Base-by-base conservation (phyloP, 2,113 vertebrate species). In the Vidua macroura region DNA sequence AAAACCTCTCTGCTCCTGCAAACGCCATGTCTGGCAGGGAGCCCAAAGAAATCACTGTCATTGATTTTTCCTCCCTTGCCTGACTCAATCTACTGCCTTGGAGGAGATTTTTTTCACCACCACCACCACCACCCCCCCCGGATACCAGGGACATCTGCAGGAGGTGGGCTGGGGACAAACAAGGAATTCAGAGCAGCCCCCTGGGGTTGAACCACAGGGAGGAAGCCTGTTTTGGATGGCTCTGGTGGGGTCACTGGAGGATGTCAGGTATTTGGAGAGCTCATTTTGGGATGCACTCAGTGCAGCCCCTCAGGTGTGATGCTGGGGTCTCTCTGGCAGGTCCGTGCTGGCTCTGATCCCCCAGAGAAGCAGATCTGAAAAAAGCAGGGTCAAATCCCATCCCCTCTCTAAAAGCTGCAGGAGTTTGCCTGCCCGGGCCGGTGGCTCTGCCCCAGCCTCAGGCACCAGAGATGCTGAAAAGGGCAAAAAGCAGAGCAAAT, bases 251-350 rank as follows among this genome's bases (percentile, higher is more conserved):
- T 83, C 1, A 0, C 69, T 56, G 70, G 69, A 30, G 56, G 21
- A 39, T 86, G 30, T 3, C 1, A 2, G 6, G 27, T 23, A 5
- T 46, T 69, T 60, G 23, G 30, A 74, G 63, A 69, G 79, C 55
- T 88, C 8, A 0, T 73, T 69, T 66, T 18, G 75, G 63, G 59
- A 8, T 43, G 75, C 3, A 2, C 55, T 35, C 4, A 1, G 28
- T n/a, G 37, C 1, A 0, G 21, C 25, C 2, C 9, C 8, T 44
- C 2, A 3, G 27, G 7, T 0, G 2, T 23, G 44, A 24, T 56
- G 35, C 86, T 78, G 60, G 17, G 51, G 37, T 44, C 41, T 76
- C 43, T 44, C 56, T 1, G 5, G 51, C 4, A 30, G 24, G 7
- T 44, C 17, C 0, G 1, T 25, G 12, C 37, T 46, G n/a, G 33